Evolutionary conservation across 2,113 vertebrate species (phyloP).

Genomic region (Ptilorrhoa leucosticta): DNA sequence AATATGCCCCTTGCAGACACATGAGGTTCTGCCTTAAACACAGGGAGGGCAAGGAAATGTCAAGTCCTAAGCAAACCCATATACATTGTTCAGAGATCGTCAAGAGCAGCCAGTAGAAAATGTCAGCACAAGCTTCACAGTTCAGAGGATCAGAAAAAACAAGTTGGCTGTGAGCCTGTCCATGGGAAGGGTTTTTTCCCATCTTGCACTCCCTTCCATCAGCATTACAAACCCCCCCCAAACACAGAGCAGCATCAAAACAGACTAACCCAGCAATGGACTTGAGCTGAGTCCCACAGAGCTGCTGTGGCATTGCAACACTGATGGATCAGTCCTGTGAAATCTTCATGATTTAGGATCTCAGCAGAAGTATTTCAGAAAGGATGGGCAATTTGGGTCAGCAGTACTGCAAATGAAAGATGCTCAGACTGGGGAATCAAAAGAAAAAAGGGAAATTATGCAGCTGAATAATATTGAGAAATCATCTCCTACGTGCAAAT

Average conservation of each 20-base stretch:
- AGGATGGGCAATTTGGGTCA: not conserved
- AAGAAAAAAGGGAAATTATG: conserved; percentile 44
- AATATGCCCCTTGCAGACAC: not conserved
- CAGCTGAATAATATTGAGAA: conserved; percentile 41
- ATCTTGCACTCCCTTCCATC: not conserved
- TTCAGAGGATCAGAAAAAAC: not conserved
- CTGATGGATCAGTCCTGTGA: not conserved
- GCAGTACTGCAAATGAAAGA: not conserved
- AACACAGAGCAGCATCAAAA: not conserved
- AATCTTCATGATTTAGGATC: not conserved
- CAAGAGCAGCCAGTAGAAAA: not conserved
- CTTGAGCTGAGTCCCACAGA: not conserved
- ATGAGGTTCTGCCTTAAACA: not conserved
- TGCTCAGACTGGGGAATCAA: conserved; percentile 1
- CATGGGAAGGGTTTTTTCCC: not conserved
- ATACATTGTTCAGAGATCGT: not conserved
- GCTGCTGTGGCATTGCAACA: not conserved
- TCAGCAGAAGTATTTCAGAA: not conserved
- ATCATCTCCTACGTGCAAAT: not conserved
- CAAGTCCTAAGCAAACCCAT: not conserved
- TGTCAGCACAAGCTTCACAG: not conserved
- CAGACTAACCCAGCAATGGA: not conserved
- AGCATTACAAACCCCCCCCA: not conserved
- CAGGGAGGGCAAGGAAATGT: not conserved
- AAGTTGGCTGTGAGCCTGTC: not conserved